Percentiles rank a stretch among this genome's conserved stretches.
Evolutionary conservation across 2,797 vertebrate species (phyloP).

Genomic region (Lemur catta): DNA sequence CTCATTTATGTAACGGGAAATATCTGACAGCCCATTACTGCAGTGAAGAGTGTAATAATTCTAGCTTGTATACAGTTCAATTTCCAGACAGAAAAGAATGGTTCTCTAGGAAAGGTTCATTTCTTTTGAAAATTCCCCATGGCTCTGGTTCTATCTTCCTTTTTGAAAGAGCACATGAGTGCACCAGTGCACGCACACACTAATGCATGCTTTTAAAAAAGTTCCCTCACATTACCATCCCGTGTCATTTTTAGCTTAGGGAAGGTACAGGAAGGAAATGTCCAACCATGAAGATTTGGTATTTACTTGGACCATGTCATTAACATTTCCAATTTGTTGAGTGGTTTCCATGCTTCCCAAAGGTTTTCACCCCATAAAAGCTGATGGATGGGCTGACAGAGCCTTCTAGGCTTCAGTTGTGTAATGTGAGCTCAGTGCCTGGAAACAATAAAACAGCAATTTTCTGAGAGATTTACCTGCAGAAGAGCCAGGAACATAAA

Average conservation of each 20-base stretch:
- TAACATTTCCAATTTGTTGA: constrained; percentile 8
- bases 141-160: not conserved
- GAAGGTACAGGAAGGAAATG: not conserved
- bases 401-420: constrained; percentile 35
- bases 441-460: constrained; percentile 76
- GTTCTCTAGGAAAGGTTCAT: not conserved
- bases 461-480: constrained; percentile 68
- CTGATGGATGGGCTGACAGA: constrained; percentile 67
- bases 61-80: not conserved
- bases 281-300: not conserved
- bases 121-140: not conserved
- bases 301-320: not conserved
- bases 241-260: not conserved
- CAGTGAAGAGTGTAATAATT: not conserved
- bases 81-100: not conserved
- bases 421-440: constrained; percentile 69
- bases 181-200: not conserved
- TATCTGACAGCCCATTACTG: not conserved
- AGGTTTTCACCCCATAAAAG: not conserved
- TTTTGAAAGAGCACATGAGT: not conserved
- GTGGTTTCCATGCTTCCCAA: not conserved
- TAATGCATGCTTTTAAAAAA: not conserved
- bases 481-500: constrained; percentile 50
- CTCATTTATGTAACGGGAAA: not conserved
- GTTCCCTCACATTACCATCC: not conserved